Evolutionary conservation across 2,888 invertebrate species (phyloP).

Genomic region (Macrosiphum euphorbiae): DNA sequence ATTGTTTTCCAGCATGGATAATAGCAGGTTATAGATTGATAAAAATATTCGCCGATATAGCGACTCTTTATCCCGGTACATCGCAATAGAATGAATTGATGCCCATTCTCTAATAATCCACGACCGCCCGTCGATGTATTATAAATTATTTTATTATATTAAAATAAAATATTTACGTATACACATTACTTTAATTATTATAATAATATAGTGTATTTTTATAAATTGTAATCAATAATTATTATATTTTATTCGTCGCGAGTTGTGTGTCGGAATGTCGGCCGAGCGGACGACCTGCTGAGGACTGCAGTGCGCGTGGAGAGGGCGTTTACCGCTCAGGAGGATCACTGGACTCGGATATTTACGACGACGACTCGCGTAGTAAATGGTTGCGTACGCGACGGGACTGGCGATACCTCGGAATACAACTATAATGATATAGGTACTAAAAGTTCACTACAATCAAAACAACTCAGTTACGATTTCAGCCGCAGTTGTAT

Average conservation of each 20-base stretch:
- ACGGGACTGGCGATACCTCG: not conserved
- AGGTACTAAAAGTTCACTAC: not conserved
- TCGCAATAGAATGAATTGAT: no score
- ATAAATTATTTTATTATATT: not conserved
- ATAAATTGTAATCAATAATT: not conserved
- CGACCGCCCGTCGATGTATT: not conserved
- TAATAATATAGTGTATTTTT: not conserved
- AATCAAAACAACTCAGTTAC: not conserved
- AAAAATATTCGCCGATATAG: not conserved
- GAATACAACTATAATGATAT: not conserved
- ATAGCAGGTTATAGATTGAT: not conserved
- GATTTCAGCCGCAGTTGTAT: not conserved
- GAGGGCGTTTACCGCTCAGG: constrained; percentile 13
- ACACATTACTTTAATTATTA: not conserved
- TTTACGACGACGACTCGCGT: not conserved
- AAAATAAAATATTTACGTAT: not conserved
- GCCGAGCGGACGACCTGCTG: not conserved
- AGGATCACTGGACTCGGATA: constrained; percentile 49
- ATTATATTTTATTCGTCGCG: not conserved
- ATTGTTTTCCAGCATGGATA: no score
- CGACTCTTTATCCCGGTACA: not conserved
- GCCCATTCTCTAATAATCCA: not conserved
- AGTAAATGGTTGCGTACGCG: not conserved
- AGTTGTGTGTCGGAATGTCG: constrained; percentile 39
- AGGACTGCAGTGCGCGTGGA: not conserved